These are phyloP conservation scores for Acleris emargana DNA, from an alignment of 2,888 invertebrate genomes.

Conservation along the genomic window DNA sequence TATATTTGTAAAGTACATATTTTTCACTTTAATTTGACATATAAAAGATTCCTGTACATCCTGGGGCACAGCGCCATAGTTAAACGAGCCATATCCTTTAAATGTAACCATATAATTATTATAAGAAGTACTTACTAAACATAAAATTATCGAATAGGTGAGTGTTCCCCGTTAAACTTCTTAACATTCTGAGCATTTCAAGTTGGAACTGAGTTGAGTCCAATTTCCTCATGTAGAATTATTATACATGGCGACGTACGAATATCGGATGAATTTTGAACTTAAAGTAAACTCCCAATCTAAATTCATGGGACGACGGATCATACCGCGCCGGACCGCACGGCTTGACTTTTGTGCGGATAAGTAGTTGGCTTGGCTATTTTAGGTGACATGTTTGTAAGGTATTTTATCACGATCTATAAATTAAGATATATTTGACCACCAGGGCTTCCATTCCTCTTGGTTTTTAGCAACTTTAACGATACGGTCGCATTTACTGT, in stretches of 20 bases:
- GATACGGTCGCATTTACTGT: too few relatives aligned
- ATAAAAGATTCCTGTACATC: too few relatives aligned
- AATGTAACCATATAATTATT: too few relatives aligned
- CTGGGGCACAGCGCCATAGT: too few relatives aligned
- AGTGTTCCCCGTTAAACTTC: background rate
- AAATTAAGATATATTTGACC: too few relatives aligned
- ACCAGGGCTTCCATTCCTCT: too few relatives aligned
- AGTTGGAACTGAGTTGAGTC: slow-evolving; percentile 22
- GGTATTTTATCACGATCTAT: slow-evolving; percentile 10
- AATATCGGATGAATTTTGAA: slow-evolving; percentile 70
- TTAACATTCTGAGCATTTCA: slow-evolving; percentile 8
- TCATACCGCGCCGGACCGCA: slow-evolving; percentile 51
- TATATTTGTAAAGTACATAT: too few relatives aligned
- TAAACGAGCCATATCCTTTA: too few relatives aligned
- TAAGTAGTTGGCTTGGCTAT: slow-evolving; percentile 50
- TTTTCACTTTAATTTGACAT: too few relatives aligned
- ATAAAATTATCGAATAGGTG: background rate
- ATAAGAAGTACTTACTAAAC: too few relatives aligned
- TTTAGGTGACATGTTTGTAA: slow-evolving; percentile 5
- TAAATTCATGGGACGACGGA: slow-evolving; percentile 72
- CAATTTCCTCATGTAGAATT: slow-evolving; percentile 35
- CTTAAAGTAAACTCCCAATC: slow-evolving; percentile 76
- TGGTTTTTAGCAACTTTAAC: too few relatives aligned
- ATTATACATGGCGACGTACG: slow-evolving; percentile 43
- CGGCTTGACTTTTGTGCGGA: slow-evolving; percentile 58